A percentile compares a stretch with the other conserved stretches of the same genome.
Evolutionary conservation across 2,113 vertebrate genomes (phyloP).

Genomic region (Nannospalax galili): DNA sequence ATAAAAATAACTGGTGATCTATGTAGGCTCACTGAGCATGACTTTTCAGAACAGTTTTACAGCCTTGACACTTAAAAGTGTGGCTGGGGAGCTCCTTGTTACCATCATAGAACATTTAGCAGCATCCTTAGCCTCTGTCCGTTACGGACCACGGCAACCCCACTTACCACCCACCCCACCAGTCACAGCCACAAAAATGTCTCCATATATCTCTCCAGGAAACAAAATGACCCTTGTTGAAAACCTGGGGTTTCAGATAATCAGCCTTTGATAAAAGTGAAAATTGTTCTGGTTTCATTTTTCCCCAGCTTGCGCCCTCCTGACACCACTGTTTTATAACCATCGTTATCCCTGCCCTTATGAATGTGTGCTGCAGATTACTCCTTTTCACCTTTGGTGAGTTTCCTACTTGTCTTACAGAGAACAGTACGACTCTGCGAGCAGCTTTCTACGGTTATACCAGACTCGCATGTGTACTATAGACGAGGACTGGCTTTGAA

Average conservation of each 20-base stretch:
- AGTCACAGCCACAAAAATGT: not conserved
- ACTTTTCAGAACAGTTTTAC: slow-evolving; percentile 42
- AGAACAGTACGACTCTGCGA: slow-evolving; percentile 95
- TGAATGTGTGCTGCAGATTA: not conserved
- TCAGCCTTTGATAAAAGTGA: not conserved
- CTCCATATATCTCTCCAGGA: not conserved
- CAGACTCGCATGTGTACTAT: slow-evolving; percentile 96
- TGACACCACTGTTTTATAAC: not conserved
- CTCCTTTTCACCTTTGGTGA: slow-evolving; percentile 1
- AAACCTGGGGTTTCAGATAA: slow-evolving; percentile 2
- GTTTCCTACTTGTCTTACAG: slow-evolving; percentile 84
- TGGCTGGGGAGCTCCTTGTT: slow-evolving; percentile 8
- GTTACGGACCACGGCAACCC: not conserved
- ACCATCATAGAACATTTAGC: not conserved
- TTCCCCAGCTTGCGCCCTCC: not conserved
- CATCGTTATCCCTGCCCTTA: not conserved
- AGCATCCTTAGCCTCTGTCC: not conserved
- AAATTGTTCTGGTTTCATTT: not conserved
- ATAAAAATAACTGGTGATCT: not conserved
- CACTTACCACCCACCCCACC: not conserved
- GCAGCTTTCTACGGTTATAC: slow-evolving; percentile 94
- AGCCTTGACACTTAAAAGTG: not conserved
- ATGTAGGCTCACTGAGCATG: not conserved
- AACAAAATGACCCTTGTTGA: not conserved
- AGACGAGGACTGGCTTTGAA: slow-evolving; percentile 97